Evolutionary conservation across 2,888 invertebrate genomes (phyloP), one percentile per base, ranked within the genome.

Genomic region (Lutraria lutraria): DNA sequence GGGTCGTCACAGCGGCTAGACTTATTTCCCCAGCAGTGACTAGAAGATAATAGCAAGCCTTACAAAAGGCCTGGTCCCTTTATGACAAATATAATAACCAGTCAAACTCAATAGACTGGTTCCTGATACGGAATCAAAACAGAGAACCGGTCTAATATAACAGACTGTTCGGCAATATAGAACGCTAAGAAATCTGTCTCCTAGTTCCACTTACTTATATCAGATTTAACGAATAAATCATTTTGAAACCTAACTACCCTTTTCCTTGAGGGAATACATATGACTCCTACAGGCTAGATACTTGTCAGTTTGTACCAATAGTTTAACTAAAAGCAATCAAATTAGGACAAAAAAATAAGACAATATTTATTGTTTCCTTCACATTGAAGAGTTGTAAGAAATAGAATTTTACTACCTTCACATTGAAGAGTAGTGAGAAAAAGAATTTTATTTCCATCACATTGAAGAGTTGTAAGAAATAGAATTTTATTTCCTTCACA

Each of bases 41-140:
- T 60, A 8, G 60, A 60, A 60, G 21, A 60, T 60, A 60, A 60
- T 60, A 60, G 8, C 60, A 60, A 60, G 60, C 1, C 60, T 21
- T 21, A 60, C 60, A 60, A 60, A 43, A 60, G 60, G 43, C 10
- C 83, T 43, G n/a, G 60, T 63, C 13, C 63, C 63, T 83, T 83
- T 83, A 83, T 63, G 34, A 63, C n/a, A n/a, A 83, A 43, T n/a
- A 83, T 68, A 63, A 83, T 83, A 43, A 63, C 83, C 68, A 43
- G 34, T 63, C n/a, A 43, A 43, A 63, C 43, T 83, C 63, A 83
- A 63, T 60, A 31, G 63, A 34, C n/a, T 83, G 43, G 43, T 19
- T n/a, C 34, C 25, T 34, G 21, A 60, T 63, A 83, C 43, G 63
- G 29, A 63, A 83, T 16, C 72, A 31, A n/a, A 31, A 72, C 13